Base-by-base conservation (phyloP, 2,113 vertebrate genomes). In the Montifringilla adamsi region DNA sequence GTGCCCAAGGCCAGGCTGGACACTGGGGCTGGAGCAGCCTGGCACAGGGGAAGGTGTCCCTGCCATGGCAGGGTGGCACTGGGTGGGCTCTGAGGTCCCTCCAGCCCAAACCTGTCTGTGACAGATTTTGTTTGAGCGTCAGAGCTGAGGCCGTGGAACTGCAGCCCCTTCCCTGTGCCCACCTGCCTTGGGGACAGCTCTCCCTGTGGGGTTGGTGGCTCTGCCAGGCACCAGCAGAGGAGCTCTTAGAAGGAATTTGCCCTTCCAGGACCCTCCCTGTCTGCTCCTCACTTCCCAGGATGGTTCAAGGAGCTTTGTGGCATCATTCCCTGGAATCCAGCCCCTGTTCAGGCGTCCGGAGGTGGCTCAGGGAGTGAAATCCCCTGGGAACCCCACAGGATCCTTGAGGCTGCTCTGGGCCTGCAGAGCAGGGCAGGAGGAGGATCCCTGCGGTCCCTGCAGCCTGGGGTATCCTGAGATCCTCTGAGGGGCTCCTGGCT, bases 21-120 rank as follows among this genome's bases (percentile, higher is more conserved):
- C 12, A 7, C 0, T 50, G 53, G 37, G 60, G 39, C 31, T 62
- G 5, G 83, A 59, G 31, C 63, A 50, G 3, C 37, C 72, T 43
- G 63, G 74, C 4, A 5, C n/a, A 33, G 27, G 24, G 84, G 74
- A 0, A 87, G 84, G 23, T 28, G 74, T 47, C 74, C 56, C 56
- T 62, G 74, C 23, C 74, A 39, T 7, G 74, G 64, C 64, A 30
- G 30, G 66, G 4, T 30, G 84, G 49, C 3, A 6, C 19, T 39
- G 64, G 23, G 0, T 7, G 64, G 5, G 33, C 0, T 70, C 0
- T 55, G 0, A 1, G 28, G 15, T n/a, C 64, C 28, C 6, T 39
- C 11, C 11, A 17, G 2, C 12, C 14, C 31, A 22, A 4, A 12
- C 9, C 15, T 1, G 1, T 4, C 8, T 13, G 21, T 3, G 47